A percentile compares a stretch with the other conserved stretches of the same genome.
Evolutionary conservation across 2,888 invertebrate genomes (phyloP).

Genomic region (Bhutanitis thaidina): DNA sequence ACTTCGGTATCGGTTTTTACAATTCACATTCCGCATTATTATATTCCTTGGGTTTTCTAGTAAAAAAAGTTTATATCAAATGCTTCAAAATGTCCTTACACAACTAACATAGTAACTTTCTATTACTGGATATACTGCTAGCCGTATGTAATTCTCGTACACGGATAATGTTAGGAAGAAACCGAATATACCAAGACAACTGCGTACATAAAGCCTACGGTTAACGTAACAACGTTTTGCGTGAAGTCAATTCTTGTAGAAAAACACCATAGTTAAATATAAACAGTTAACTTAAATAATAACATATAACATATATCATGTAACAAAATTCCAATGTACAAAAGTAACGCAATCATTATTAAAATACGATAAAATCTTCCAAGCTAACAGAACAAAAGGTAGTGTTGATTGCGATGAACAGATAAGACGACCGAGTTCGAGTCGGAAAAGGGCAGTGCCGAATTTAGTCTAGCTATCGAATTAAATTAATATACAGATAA

Average conservation of each 20-base stretch:
- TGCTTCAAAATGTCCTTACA: slow-evolving; percentile 80
- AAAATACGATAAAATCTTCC: slow-evolving; percentile 68
- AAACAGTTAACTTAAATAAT: slow-evolving; percentile 77
- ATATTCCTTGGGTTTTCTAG: slow-evolving; percentile 58
- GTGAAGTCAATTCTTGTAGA: slow-evolving; percentile 68
- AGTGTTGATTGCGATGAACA: slow-evolving; percentile 35
- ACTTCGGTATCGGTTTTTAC: slow-evolving; percentile 71
- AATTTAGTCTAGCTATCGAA: not conserved
- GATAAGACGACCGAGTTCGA: slow-evolving; percentile 23
- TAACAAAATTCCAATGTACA: slow-evolving; percentile 77
- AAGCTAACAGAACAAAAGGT: slow-evolving; percentile 68
- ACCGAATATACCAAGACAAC: slow-evolving; percentile 68
- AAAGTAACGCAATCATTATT: slow-evolving; percentile 70
- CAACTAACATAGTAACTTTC: slow-evolving; percentile 75
- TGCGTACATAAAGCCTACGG: slow-evolving; percentile 71
- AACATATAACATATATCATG: slow-evolving; percentile 63
- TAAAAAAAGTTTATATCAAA: slow-evolving; percentile 80
- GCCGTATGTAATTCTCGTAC: slow-evolving; percentile 66
- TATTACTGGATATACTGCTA: slow-evolving; percentile 65
- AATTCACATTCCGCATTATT: slow-evolving; percentile 67
- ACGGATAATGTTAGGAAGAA: slow-evolving; percentile 67
- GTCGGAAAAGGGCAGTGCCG: not conserved
- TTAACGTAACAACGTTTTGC: slow-evolving; percentile 62
- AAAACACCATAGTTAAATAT: slow-evolving; percentile 71
- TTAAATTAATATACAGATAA: too few species aligned